phyloP scores from a whole-genome alignment of 2,113 vertebrate genomes.

The Gopherus evgoodei region DNA sequence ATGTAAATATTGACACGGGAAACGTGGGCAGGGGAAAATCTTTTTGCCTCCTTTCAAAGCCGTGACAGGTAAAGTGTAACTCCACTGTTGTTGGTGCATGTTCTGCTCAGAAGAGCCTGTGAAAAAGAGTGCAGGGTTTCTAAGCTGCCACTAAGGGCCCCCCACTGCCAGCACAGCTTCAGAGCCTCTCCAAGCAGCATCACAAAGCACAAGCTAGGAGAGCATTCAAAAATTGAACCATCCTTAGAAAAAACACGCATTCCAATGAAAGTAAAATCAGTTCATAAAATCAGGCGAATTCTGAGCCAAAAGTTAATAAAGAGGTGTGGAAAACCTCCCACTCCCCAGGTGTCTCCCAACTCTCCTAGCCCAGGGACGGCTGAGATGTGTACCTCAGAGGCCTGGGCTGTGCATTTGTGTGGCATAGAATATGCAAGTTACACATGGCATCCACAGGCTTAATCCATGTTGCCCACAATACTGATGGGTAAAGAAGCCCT shows the following conservation, averaged over 20 bases:
- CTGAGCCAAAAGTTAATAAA: conserved; percentile 61
- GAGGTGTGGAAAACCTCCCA: conserved; percentile 63
- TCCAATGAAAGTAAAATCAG: conserved; percentile 57
- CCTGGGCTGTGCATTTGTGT: no score
- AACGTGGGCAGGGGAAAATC: not conserved
- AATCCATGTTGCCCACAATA: not conserved
- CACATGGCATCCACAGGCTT: rapidly evolving
- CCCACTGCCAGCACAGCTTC: conserved; percentile 20
- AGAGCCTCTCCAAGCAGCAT: not conserved
- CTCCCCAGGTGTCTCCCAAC: conserved; percentile 34
- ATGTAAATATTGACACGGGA: conserved; percentile 1
- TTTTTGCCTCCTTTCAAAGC: conserved; percentile 18
- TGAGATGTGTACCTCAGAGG: not conserved
- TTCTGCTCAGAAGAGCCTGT: not conserved
- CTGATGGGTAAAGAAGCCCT: not conserved
- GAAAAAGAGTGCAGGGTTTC: not conserved
- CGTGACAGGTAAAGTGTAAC: conserved; percentile 33
- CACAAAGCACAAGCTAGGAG: conserved; percentile 66
- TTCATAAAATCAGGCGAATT: conserved; percentile 67
- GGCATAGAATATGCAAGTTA: rapidly evolving
- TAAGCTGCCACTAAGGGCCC: not conserved
- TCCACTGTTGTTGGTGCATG: not conserved
- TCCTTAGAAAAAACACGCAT: conserved; percentile 24
- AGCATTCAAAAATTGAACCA: conserved; percentile 59
- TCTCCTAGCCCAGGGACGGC: conserved; percentile 22